Evolutionary conservation across 2,888 invertebrate genomes (phyloP).

Genomic region (Cephus nigrinus): DNA sequence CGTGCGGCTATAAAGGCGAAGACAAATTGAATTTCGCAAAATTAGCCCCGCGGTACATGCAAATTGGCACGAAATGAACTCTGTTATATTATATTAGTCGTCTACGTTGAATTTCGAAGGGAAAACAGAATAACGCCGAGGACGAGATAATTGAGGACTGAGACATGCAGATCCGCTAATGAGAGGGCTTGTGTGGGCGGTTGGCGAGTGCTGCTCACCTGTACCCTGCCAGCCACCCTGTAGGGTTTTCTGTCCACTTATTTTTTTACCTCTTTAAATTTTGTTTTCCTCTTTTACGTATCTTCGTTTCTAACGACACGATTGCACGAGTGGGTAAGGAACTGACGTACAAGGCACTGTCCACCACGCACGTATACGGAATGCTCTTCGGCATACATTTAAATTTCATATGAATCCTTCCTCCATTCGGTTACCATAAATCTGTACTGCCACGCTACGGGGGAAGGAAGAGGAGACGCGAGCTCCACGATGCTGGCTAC

Average conservation of each 20-base stretch:
- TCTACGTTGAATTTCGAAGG: constrained; percentile 61
- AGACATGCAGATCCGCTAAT: constrained; percentile 63
- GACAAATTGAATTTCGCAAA: constrained; percentile 61
- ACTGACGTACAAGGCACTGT: constrained; percentile 27
- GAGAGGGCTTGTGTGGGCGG: constrained; percentile 53
- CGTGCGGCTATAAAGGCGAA: constrained; percentile 51
- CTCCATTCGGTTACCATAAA: constrained; percentile 31
- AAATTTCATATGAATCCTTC: constrained; percentile 50
- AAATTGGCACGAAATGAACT: constrained; percentile 65
- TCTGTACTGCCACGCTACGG: constrained; percentile 20
- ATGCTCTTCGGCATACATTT: constrained; percentile 46
- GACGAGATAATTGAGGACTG: constrained; percentile 59
- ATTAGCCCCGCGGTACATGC: constrained; percentile 62
- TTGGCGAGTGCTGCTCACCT: constrained; percentile 27
- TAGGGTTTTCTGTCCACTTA: not conserved
- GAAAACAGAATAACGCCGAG: constrained; percentile 55
- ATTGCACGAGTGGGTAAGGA: constrained; percentile 33
- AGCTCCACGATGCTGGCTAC: not conserved
- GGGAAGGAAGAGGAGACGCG: not conserved
- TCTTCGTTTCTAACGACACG: constrained; percentile 27
- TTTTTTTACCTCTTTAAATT: constrained; percentile 20
- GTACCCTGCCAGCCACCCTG: constrained; percentile 12
- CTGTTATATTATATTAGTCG: constrained; percentile 63
- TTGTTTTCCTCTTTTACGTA: not conserved
- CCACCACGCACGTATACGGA: constrained; percentile 15